phyloP scores from a whole-genome alignment of 1,140 invertebrate species.

The Cherax quadricarinatus region DNA sequence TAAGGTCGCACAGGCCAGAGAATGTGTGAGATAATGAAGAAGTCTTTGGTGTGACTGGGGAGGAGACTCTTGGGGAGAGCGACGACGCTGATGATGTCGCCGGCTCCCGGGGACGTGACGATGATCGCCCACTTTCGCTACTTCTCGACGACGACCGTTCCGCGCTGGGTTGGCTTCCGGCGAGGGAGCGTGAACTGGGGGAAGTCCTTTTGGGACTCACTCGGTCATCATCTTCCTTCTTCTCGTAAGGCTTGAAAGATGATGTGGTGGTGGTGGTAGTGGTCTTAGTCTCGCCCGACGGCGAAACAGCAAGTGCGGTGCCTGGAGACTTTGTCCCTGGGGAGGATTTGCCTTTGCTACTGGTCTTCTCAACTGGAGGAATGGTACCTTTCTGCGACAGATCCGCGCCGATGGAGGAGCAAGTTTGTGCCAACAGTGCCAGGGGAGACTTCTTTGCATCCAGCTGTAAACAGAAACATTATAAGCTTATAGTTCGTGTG shows the following conservation, averaged over 20 bases:
- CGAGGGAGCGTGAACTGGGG: conserved; percentile 39
- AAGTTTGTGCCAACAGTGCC: conserved; percentile 96
- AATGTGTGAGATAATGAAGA: conserved; percentile 66
- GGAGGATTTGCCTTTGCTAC: conserved; percentile 55
- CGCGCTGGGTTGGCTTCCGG: conserved; percentile 48
- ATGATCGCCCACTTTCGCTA: conserved; percentile 72
- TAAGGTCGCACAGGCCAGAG: conserved; percentile 61
- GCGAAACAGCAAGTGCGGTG: conserved; percentile 52
- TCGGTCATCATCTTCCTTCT: conserved; percentile 73
- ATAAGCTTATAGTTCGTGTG: neutral
- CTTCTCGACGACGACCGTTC: conserved; percentile 71
- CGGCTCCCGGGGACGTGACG: conserved; percentile 57
- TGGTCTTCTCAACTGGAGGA: conserved; percentile 29
- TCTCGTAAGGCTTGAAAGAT: conserved; percentile 90
- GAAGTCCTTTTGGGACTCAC: conserved; percentile 65
- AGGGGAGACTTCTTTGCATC: conserved; percentile 98
- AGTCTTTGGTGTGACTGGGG: conserved; percentile 68
- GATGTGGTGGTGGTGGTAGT: conserved; percentile 55
- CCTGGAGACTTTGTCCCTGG: conserved; percentile 86
- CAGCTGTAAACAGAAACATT: conserved; percentile 86
- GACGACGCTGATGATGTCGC: conserved; percentile 55
- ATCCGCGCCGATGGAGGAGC: conserved; percentile 89
- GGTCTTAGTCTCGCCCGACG: conserved; percentile 41
- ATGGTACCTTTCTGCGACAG: conserved; percentile 50
- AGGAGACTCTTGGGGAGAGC: conserved; percentile 55